phyloP scores from a whole-genome alignment of 1,140 invertebrate species.

The Caerostris extrusa region DNA sequence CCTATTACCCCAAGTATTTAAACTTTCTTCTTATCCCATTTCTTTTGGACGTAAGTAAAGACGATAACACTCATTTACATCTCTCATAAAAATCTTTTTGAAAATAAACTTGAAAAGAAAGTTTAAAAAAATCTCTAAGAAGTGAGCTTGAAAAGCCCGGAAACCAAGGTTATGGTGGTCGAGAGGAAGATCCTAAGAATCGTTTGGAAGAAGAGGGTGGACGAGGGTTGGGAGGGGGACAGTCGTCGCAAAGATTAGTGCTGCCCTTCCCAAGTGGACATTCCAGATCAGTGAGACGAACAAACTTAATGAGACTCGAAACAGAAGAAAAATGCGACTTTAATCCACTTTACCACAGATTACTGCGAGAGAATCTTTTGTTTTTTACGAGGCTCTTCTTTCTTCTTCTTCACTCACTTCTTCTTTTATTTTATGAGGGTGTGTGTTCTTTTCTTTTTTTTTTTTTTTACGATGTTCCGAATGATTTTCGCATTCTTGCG shows the following conservation, averaged over 20 bases:
- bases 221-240: background rate
- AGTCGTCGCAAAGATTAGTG: too few relatives aligned
- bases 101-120: too few relatives aligned
- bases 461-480: background rate
- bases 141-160: too few relatives aligned
- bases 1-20: too few relatives aligned
- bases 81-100: too few relatives aligned
- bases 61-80: too few relatives aligned
- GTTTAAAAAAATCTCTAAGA: too few relatives aligned
- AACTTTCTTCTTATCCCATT: too few relatives aligned
- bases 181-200: too few relatives aligned
- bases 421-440: background rate
- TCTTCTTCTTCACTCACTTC: background rate
- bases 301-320: background rate
- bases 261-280: background rate
- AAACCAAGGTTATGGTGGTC: too few relatives aligned
- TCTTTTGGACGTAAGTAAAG: too few relatives aligned
- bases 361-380: background rate
- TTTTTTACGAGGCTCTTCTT: background rate
- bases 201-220: too few relatives aligned
- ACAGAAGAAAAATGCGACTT: background rate
- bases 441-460: background rate
- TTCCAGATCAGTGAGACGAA: background rate
- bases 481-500: slow-evolving; percentile 33
- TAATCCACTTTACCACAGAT: slow-evolving; percentile 11